These are phyloP conservation scores for Dicycla oo DNA, from an alignment of 2,888 invertebrate species.

Conservation along the genomic window DNA sequence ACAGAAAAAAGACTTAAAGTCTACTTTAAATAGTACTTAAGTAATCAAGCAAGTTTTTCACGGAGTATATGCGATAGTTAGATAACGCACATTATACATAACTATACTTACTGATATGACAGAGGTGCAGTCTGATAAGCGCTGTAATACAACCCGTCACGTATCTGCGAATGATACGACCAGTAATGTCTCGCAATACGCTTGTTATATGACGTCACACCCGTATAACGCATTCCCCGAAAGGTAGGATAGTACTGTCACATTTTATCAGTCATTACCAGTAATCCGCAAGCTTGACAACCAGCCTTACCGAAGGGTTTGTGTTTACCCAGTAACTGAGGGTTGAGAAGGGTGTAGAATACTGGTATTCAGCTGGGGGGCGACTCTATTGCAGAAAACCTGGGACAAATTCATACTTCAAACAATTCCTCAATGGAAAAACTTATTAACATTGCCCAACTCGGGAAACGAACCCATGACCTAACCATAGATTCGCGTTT, in stretches of 20 bases:
- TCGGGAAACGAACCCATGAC: too few relatives aligned
- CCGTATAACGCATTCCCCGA: background rate
- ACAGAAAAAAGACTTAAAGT: background rate
- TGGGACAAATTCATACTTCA: too few relatives aligned
- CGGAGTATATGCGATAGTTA: background rate
- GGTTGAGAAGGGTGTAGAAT: too few relatives aligned
- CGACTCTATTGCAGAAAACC: too few relatives aligned
- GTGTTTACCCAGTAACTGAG: background rate
- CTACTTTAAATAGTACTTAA: background rate
- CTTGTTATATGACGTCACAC: background rate
- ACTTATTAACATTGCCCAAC: background rate
- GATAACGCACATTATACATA: constrained; percentile 19
- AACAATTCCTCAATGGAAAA: too few relatives aligned
- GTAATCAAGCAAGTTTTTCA: background rate
- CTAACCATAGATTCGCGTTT: background rate
- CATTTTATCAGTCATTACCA: background rate
- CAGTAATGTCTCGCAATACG: background rate
- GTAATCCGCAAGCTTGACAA: background rate
- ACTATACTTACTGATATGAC: background rate
- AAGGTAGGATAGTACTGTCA: background rate
- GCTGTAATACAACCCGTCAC: constrained; percentile 4
- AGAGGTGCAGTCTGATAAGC: constrained; percentile 40
- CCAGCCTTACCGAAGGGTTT: background rate
- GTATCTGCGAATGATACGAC: background rate
- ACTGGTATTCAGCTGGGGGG: too few relatives aligned